phyloP scores from a whole-genome alignment of 2,113 vertebrate genomes.

The Perca flavescens region DNA sequence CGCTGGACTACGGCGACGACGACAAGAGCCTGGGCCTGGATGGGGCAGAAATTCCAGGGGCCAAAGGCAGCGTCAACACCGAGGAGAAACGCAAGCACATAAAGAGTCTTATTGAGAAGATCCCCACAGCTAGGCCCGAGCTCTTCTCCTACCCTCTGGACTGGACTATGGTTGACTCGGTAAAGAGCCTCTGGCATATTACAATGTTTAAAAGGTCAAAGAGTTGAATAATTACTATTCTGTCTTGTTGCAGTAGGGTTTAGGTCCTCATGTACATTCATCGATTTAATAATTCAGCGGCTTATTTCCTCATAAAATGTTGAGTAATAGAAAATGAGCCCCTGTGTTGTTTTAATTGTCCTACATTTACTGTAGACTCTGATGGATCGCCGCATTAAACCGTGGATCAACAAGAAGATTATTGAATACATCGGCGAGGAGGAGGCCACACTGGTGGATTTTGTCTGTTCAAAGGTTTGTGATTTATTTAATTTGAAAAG shows the following conservation, averaged over 20 bases:
- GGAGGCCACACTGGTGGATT: constrained; percentile 97
- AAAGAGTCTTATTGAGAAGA: constrained; percentile 99
- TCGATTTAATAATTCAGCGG: not conserved
- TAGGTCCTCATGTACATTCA: not conserved
- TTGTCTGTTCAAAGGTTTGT: constrained; percentile 97
- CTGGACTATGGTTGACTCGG: constrained; percentile 98
- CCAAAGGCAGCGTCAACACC: constrained; percentile 92
- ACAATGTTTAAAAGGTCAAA: not conserved
- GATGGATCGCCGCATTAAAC: constrained; percentile 98
- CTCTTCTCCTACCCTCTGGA: constrained; percentile 98
- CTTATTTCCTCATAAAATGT: not conserved
- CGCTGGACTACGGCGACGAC: constrained; percentile 97
- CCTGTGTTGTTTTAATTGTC: constrained; percentile 2
- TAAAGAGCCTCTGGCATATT: constrained; percentile 69
- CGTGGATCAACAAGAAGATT: constrained; percentile 99
- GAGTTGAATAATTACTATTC: not conserved
- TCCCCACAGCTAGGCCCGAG: constrained; percentile 97
- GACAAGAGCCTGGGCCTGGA: constrained; percentile 89
- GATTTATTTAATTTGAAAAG: not conserved
- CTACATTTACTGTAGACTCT: constrained; percentile 83
- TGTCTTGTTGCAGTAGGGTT: not conserved
- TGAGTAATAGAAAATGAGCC: not conserved
- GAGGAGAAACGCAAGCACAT: constrained; percentile 99
- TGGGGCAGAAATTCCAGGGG: constrained; percentile 70
- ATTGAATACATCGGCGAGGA: constrained; percentile 99